Evolutionary conservation across 2,888 invertebrate genomes (phyloP).

Genomic region (Standfussiana lucernea): DNA sequence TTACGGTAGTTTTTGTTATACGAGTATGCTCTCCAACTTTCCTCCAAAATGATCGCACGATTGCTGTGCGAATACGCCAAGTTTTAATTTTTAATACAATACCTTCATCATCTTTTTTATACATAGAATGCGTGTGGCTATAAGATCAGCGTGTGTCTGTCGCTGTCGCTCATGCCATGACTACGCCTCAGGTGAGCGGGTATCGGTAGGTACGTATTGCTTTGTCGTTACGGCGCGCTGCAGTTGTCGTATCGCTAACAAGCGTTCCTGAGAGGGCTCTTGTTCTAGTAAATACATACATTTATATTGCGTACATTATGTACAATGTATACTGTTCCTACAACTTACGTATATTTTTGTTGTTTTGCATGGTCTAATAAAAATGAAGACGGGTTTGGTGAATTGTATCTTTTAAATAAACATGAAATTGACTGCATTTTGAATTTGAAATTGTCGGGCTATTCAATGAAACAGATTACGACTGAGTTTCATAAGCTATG

Average conservation of each 20-base stretch:
- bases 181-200: conserved; percentile 49
- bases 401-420: not conserved
- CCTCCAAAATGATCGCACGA: not conserved
- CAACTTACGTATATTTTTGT: conserved; percentile 42
- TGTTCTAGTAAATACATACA: conserved; percentile 70
- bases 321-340: conserved; percentile 29
- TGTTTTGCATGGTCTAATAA: conserved; percentile 14
- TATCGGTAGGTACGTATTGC: conserved; percentile 60
- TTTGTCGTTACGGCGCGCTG: conserved; percentile 67
- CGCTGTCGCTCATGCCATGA: conserved; percentile 30
- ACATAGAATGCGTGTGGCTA: not conserved
- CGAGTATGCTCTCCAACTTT: not conserved
- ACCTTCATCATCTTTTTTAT: not conserved
- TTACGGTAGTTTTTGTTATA: not conserved
- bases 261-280: conserved; percentile 75
- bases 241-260: conserved; percentile 77
- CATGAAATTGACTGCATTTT: not conserved
- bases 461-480: too few relatives aligned
- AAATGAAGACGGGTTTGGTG: not conserved
- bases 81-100: not conserved
- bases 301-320: conserved; percentile 51
- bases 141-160: not conserved
- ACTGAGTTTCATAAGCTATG: too few relatives aligned
- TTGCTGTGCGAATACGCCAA: not conserved
- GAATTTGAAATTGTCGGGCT: too few relatives aligned